phyloP scores from a whole-genome alignment of 1,140 invertebrate species.

The Conopomorpha cramerella region DNA sequence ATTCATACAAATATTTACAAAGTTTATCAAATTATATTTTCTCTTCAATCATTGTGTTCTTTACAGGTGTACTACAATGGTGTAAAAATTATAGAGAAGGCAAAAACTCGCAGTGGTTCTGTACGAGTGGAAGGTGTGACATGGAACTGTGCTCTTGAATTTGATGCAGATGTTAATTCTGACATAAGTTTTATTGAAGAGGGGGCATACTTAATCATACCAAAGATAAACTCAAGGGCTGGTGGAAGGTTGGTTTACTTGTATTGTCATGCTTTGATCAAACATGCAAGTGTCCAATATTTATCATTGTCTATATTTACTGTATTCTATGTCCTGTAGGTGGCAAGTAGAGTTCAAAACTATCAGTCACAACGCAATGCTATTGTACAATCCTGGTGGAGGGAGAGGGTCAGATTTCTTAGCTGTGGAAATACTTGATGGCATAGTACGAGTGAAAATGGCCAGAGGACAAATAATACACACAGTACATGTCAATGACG shows the following conservation, averaged over 20 bases:
- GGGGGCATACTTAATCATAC: constrained; percentile 73
- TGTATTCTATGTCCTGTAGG: constrained; percentile 35
- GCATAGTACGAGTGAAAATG: constrained; percentile 64
- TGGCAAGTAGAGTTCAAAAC: constrained; percentile 86
- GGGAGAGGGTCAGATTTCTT: constrained; percentile 74
- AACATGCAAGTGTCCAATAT: too few relatives aligned
- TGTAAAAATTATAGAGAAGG: constrained; percentile 79
- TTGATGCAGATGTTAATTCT: constrained; percentile 77
- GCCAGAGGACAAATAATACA: constrained; percentile 51
- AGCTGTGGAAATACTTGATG: constrained; percentile 78
- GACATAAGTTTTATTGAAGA: constrained; percentile 88
- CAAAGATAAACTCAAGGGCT: constrained; percentile 63
- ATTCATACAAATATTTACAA: constrained; percentile 1
- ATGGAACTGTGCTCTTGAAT: constrained; percentile 92
- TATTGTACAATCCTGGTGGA: constrained; percentile 82
- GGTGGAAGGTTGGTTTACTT: constrained; percentile 63
- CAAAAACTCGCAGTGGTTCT: constrained; percentile 71
- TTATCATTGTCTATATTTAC: too few relatives aligned
- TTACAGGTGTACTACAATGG: constrained; percentile 80
- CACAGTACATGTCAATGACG: constrained; percentile 70
- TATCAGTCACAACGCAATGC: constrained; percentile 72
- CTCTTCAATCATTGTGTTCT: constrained; percentile 4
- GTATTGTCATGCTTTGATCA: too few relatives aligned
- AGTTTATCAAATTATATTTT: neutral
- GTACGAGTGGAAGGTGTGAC: constrained; percentile 77